phyloP scores from a whole-genome alignment of 1,140 invertebrate genomes.

The Andrena cerasifolii region DNA sequence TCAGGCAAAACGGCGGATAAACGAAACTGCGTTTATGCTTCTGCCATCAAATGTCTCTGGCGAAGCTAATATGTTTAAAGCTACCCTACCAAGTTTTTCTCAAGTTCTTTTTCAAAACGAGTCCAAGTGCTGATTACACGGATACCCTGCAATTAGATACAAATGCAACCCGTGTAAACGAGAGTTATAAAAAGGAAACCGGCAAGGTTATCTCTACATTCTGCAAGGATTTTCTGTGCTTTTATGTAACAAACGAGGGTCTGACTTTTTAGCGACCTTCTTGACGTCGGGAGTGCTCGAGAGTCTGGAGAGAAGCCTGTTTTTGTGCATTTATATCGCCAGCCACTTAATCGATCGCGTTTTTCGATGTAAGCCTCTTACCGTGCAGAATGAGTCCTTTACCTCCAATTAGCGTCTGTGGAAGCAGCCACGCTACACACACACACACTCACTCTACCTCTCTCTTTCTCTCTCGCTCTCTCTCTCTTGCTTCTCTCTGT shows the following conservation, averaged over 20 bases:
- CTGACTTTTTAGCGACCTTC: conserved; percentile 25
- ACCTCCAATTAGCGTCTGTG: conserved; percentile 54
- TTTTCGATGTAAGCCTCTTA: conserved; percentile 61
- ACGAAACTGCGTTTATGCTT: too few species aligned
- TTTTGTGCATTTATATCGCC: conserved; percentile 50
- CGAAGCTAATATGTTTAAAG: too few species aligned
- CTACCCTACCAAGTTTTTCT: too few species aligned
- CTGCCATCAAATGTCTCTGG: too few species aligned
- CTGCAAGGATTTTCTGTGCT: background rate
- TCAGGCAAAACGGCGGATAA: too few species aligned
- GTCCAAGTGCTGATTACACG: too few species aligned
- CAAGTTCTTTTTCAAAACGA: too few species aligned
- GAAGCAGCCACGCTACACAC: background rate
- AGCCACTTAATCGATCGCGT: conserved; percentile 59
- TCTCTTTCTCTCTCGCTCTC: background rate
- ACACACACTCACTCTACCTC: too few species aligned
- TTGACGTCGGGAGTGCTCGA: conserved; percentile 28
- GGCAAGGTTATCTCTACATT: background rate
- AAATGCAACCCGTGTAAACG: background rate
- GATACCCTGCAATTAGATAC: background rate
- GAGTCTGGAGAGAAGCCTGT: conserved; percentile 6
- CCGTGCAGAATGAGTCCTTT: conserved; percentile 42
- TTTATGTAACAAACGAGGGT: conserved; percentile 5
- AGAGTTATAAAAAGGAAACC: background rate
- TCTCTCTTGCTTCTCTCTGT: background rate